These are phyloP conservation scores for Eleutherodactylus coqui DNA, from an alignment of 2,797 vertebrate genomes.

Conservation along the genomic window DNA sequence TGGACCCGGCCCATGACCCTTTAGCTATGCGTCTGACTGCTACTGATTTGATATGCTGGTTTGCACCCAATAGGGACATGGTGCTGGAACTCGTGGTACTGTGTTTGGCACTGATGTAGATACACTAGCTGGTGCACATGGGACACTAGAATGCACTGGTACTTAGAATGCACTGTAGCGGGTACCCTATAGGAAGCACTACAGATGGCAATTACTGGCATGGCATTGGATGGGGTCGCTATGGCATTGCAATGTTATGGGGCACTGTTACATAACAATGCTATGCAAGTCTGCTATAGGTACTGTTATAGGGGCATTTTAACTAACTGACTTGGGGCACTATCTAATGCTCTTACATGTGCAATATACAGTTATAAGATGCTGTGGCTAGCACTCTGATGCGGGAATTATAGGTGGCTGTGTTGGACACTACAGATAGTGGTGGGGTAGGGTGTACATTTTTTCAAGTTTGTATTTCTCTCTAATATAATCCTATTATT, in stretches of 20 bases:
- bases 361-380: too few relatives aligned
- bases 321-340: too few relatives aligned
- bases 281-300: background rate
- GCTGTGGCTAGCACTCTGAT: too few relatives aligned
- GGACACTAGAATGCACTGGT: too few relatives aligned
- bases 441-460: too few relatives aligned
- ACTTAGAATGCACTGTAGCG: background rate
- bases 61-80: background rate
- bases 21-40: too few relatives aligned
- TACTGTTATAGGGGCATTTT: background rate
- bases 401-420: too few relatives aligned
- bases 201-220: background rate
- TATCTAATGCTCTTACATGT: background rate
- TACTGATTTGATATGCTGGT: background rate
- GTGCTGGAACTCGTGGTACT: background rate
- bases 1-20: too few relatives aligned
- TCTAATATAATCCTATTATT: background rate
- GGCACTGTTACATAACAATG: background rate
- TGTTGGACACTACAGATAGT: too few relatives aligned
- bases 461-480: background rate
- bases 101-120: background rate
- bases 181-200: background rate
- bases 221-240: background rate
- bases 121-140: background rate
- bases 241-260: background rate